Evolutionary conservation across 2,113 vertebrate genomes (phyloP).

Genomic region (Melanocharis versteri): DNA sequence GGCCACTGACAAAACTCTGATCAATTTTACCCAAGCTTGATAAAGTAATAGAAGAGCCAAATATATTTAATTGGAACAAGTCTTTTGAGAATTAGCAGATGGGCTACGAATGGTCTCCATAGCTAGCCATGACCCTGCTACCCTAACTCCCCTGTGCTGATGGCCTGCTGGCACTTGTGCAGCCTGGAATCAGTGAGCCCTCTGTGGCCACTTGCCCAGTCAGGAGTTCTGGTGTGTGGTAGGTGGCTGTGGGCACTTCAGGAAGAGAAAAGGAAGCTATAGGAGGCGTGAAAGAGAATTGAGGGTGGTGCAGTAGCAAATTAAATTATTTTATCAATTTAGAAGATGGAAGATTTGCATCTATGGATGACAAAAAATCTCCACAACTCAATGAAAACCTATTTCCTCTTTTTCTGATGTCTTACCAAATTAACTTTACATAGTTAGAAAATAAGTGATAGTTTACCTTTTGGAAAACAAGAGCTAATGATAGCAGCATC

Average conservation of each 20-base stretch:
- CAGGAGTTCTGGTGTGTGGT: background rate
- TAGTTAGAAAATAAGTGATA: background rate
- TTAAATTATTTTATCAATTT: background rate
- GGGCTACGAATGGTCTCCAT: accelerated
- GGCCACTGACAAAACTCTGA: background rate
- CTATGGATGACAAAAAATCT: background rate
- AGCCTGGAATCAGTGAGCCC: background rate
- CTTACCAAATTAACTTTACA: background rate
- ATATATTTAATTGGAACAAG: background rate
- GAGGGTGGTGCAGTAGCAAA: background rate
- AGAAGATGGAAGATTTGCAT: background rate
- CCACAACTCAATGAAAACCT: background rate
- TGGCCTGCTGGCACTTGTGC: background rate
- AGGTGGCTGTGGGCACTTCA: background rate
- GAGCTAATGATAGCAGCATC: background rate
- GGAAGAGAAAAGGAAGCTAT: background rate
- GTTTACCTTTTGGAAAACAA: background rate
- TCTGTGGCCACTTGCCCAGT: background rate
- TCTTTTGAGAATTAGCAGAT: background rate
- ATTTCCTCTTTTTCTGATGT: background rate
- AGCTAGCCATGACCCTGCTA: background rate
- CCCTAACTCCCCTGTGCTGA: background rate
- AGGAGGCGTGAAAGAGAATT: background rate
- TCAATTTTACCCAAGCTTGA: background rate
- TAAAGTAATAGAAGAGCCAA: background rate